phyloP scores from a whole-genome alignment of 2,113 vertebrate genomes.

The Podarcis raffonei region DNA sequence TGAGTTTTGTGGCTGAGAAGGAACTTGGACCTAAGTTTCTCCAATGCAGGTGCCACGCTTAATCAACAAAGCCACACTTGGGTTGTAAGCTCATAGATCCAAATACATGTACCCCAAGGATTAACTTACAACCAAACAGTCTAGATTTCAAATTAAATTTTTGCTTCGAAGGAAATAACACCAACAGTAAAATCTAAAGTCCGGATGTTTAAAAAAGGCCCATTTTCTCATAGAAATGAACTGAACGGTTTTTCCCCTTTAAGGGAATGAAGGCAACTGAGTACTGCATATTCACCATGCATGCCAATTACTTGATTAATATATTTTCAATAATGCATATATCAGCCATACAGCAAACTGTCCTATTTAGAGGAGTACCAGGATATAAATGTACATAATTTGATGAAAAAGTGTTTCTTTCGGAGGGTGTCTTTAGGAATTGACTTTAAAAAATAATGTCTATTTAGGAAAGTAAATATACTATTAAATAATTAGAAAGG shows the following conservation, averaged over 20 bases:
- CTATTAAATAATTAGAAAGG: constrained; percentile 42
- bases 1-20: no score
- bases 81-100: no score
- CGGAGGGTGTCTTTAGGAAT: constrained; percentile 44
- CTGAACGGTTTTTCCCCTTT: background rate
- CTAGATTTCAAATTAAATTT: no score
- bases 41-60: no score
- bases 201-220: background rate
- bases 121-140: no score
- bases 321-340: no score
- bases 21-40: no score
- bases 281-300: constrained; percentile 48
- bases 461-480: background rate
- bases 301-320: constrained; percentile 59
- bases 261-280: constrained; percentile 51
- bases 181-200: background rate
- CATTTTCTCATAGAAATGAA: background rate
- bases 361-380: no score
- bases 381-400: background rate
- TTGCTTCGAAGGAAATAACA: background rate
- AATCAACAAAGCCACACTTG: no score
- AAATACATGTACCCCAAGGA: no score
- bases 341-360: no score
- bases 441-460: constrained; percentile 20
- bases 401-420: background rate